These are phyloP conservation scores for Tridacna crocea DNA, from an alignment of 2,888 invertebrate genomes.

Conservation along the genomic window DNA sequence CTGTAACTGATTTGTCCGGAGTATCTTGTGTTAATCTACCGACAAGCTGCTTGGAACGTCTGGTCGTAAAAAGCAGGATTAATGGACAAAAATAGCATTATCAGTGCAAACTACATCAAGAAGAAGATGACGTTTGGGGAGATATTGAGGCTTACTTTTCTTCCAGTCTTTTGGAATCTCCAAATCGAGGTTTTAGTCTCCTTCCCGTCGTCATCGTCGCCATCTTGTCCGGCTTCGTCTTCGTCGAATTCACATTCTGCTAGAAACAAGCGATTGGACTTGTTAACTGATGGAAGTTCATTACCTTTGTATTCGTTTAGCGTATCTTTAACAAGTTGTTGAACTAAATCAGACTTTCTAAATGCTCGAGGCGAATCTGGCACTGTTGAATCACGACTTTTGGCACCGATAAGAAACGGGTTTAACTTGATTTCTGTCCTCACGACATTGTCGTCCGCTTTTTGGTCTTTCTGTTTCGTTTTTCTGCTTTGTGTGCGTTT, in stretches of 20 bases:
- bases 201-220: conserved; percentile 22
- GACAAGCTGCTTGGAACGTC: no score
- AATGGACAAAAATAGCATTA: no score
- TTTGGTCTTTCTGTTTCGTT: conserved; percentile 30
- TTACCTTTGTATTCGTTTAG: conserved; percentile 46
- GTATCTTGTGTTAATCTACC: no score
- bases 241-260: conserved; percentile 54
- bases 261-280: conserved; percentile 54
- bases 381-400: neutral
- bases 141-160: conserved; percentile 30
- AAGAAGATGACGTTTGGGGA: no score
- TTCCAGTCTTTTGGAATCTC: conserved; percentile 42
- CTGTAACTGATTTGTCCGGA: no score
- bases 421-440: conserved; percentile 42
- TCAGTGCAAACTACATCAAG: no score
- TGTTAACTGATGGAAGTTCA: conserved; percentile 30
- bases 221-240: conserved; percentile 46
- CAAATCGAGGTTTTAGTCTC: conserved; percentile 29
- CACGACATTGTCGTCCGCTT: neutral
- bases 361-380: conserved; percentile 23
- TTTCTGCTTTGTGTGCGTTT: conserved; percentile 46
- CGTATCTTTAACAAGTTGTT: conserved; percentile 54
- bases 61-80: no score
- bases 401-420: conserved; percentile 55
- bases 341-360: conserved; percentile 41